Conservation (phyloP, 1,140 invertebrate genomes). For the Trachymyrmex septentrionalis region DNA sequence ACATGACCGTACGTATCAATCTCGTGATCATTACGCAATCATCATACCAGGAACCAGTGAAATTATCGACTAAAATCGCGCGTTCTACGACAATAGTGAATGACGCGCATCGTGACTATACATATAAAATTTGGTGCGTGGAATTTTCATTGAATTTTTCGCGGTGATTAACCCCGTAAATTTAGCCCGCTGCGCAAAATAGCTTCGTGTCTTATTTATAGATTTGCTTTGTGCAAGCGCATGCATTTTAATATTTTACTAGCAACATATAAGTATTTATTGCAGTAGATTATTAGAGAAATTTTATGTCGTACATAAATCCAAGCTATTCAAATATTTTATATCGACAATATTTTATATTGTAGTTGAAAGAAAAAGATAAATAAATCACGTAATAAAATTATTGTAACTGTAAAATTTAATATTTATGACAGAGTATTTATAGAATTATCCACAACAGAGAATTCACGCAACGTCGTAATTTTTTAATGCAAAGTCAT, state of each 20-base stretch:
- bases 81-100: conserved; percentile 2
- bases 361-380: background rate
- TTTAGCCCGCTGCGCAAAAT: background rate
- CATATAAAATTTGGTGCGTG: background rate
- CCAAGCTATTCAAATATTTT: background rate
- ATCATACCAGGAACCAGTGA: conserved; percentile 19
- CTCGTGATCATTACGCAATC: conserved; percentile 10
- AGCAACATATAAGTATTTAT: background rate
- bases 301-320: background rate
- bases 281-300: background rate
- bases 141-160: conserved; percentile 37
- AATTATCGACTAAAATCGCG: conserved; percentile 49
- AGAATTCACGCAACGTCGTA: background rate
- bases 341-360: background rate
- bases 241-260: conserved; percentile 23
- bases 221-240: background rate
- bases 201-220: background rate
- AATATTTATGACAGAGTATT: background rate
- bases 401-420: background rate
- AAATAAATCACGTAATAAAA: background rate
- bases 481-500: background rate
- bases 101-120: conserved; percentile 35
- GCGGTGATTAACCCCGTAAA: conserved; percentile 3
- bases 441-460: background rate
- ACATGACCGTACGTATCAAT: conserved; percentile 5